Evolutionary conservation across 1,140 invertebrate genomes (phyloP).

Genomic region (Trissolcus basalis): DNA sequence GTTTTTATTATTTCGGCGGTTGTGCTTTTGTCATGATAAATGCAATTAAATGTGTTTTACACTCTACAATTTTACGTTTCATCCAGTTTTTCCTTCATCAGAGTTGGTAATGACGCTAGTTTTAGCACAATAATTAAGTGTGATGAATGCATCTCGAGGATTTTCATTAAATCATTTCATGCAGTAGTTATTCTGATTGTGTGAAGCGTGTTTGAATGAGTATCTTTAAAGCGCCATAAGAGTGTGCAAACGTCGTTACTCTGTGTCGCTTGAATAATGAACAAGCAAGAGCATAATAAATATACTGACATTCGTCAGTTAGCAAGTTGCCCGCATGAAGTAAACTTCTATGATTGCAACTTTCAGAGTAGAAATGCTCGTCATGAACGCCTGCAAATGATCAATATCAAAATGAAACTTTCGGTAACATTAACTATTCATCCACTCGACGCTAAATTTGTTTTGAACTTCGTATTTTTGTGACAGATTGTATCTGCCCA

Average conservation of each 20-base stretch:
- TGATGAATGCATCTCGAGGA: not conserved
- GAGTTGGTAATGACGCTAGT: not conserved
- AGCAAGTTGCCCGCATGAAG: constrained; percentile 45
- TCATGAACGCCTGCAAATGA: constrained; percentile 36
- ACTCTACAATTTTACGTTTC: not conserved
- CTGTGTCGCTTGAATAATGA: constrained; percentile 49
- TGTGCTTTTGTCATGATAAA: no score
- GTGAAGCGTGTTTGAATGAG: constrained; percentile 28
- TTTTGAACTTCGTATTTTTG: constrained; percentile 23
- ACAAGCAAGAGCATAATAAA: constrained; percentile 47
- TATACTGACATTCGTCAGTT: constrained; percentile 48
- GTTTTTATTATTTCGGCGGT: no score
- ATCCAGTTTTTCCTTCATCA: not conserved
- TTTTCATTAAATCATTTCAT: constrained; percentile 3
- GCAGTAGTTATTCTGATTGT: constrained; percentile 31
- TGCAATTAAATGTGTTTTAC: no score
- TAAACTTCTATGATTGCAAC: constrained; percentile 47
- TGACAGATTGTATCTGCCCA: not conserved
- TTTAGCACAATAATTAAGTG: not conserved
- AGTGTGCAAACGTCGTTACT: constrained; percentile 35
- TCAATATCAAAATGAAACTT: constrained; percentile 54
- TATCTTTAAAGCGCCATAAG: constrained; percentile 29
- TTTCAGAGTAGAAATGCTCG: constrained; percentile 33
- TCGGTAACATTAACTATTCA: constrained; percentile 47
- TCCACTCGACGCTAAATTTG: constrained; percentile 24